Base-by-base conservation (phyloP, 1,140 invertebrate species). In the Drosophila melanogaster region DNA sequence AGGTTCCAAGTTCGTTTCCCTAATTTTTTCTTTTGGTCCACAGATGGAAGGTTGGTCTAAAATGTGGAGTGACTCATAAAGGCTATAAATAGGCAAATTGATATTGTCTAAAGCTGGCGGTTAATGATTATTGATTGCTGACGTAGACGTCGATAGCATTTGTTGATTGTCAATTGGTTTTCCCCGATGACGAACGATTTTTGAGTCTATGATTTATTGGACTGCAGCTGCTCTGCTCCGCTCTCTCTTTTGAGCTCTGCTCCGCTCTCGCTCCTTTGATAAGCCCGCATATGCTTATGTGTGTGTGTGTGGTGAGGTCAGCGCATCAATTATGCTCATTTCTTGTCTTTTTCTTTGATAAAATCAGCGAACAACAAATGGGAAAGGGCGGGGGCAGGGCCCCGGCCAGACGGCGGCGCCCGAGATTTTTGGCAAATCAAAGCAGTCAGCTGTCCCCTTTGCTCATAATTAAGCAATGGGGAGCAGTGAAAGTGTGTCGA, bases 321-420 rank as follows among this genome's bases (percentile, higher is more conserved):
- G 73, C 73, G 38, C 51, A 84, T 84, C 85, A 81, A 89, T 90
- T 90, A 84, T 87, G 79, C 87, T 84, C 66, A 77, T 79, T 84
- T 89, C 71, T 84, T 70, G 64, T 8, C 10, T 51, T 30, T 46
- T 56, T 69, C 24, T 77, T 77, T 90, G 85, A 89, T 89, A 84
- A 80, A 80, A 87, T 89, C 80, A 64, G 50, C 54, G 77, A 75
- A 80, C 69, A 71, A 66, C 40, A 41, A 62, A 47, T 37, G 33
- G 24, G 47, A 22, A 4, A 7, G 6, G 40, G 30, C 26, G 7
- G 17, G 38, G 38, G n/a, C 4, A 10, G 15, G 30, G 30, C 41
- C 50, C 33, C 55, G 49, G 35, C 72, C 57, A 73, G 67, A 89
- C 79, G 77, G 66, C 72, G 77, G 55, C 81, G 65, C 64, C 70